phyloP scores from a whole-genome alignment of 1,140 invertebrate genomes.

The Delia radicum region DNA sequence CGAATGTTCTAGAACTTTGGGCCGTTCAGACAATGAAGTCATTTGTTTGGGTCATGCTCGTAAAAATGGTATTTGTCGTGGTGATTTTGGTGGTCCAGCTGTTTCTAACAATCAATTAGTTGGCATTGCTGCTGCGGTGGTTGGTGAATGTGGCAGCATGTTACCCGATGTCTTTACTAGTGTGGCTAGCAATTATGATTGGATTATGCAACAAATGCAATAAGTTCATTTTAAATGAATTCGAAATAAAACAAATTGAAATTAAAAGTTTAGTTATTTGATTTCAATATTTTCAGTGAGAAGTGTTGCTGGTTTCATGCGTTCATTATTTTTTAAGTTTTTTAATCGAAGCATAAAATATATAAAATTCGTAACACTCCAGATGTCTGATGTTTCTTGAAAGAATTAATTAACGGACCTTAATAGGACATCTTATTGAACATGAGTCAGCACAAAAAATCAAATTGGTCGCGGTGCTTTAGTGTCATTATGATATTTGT shows the following conservation, averaged over 20 bases:
- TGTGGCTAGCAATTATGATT: slow-evolving; percentile 39
- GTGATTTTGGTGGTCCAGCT: slow-evolving; percentile 45
- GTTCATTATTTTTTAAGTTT: too few species aligned
- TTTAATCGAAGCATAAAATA: too few species aligned
- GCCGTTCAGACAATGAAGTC: slow-evolving; percentile 31
- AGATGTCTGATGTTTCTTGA: too few species aligned
- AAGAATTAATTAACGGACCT: too few species aligned
- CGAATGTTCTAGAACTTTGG: slow-evolving; percentile 28
- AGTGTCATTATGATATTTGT: too few species aligned
- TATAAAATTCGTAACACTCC: too few species aligned
- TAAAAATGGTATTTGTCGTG: slow-evolving; percentile 42
- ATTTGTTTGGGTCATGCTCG: slow-evolving; percentile 40
- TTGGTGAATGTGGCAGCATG: slow-evolving; percentile 41
- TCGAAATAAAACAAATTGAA: not conserved
- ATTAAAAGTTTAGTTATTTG: not conserved
- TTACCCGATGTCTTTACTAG: slow-evolving; percentile 46
- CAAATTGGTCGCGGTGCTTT: too few species aligned
- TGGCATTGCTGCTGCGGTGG: slow-evolving; percentile 37
- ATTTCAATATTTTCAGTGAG: not conserved
- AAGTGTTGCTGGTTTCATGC: too few species aligned
- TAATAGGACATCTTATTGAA: too few species aligned
- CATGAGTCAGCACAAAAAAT: too few species aligned
- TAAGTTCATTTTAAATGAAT: too few species aligned
- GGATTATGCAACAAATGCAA: slow-evolving; percentile 34
- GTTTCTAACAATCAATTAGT: slow-evolving; percentile 38